These are phyloP conservation scores for Epinephelus coioides DNA, from an alignment of 2,797 vertebrate species.

Conservation along the genomic window DNA sequence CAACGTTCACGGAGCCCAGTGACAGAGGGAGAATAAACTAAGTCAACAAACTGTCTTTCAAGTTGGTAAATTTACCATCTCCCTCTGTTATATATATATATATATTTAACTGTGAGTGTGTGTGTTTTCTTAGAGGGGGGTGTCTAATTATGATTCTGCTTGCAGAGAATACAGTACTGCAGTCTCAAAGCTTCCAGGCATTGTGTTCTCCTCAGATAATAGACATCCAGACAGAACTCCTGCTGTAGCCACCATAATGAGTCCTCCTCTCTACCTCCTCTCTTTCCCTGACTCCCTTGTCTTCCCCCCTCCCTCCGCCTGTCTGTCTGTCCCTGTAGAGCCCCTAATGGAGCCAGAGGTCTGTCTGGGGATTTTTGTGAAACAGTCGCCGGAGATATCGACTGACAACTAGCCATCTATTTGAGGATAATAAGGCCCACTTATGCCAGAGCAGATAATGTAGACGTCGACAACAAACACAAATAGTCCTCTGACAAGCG, in stretches of 20 bases:
- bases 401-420: constrained; percentile 69
- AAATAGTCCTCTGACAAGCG: constrained; percentile 52
- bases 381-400: constrained; percentile 57
- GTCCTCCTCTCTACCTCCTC: constrained; percentile 28
- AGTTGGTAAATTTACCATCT: constrained; percentile 28
- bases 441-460: constrained; percentile 71
- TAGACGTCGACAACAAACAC: constrained; percentile 54
- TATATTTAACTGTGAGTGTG: constrained; percentile 15
- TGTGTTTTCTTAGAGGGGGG: constrained; percentile 39
- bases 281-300: constrained; percentile 35
- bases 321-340: constrained; percentile 51
- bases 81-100: constrained; percentile 24
- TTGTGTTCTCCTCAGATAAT: constrained; percentile 59
- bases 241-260: constrained; percentile 66
- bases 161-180: constrained; percentile 38
- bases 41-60: constrained; percentile 50
- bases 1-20: background rate
- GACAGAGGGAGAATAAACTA: constrained; percentile 15
- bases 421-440: constrained; percentile 76
- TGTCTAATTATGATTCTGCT: constrained; percentile 66
- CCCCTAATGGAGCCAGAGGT: constrained; percentile 57
- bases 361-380: constrained; percentile 52
- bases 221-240: constrained; percentile 55
- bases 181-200: constrained; percentile 63
- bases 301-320: constrained; percentile 24